Evolutionary conservation across 2,888 invertebrate genomes (phyloP), one percentile per base, ranked within the genome.

Genomic region (Sabellastarte sp.): DNA sequence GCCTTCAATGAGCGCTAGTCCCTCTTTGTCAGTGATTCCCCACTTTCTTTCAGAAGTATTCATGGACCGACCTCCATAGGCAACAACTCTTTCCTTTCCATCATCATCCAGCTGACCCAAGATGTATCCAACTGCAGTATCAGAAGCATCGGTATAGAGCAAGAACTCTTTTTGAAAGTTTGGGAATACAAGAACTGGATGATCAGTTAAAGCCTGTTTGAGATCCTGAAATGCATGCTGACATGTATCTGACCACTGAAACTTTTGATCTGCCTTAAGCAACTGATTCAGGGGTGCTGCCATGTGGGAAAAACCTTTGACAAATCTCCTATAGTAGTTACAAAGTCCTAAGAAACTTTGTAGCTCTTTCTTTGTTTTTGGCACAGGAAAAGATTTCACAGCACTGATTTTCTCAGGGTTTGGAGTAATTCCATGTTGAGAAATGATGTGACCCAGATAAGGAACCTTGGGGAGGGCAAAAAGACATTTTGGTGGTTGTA

Each of bases 161-260:
- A n/a, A n/a, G n/a, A n/a, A n/a, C n/a, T n/a, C n/a, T n/a, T n/a
- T n/a, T n/a, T n/a, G n/a, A n/a, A n/a, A n/a, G n/a, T n/a, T n/a
- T n/a, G n/a, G 59, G 41, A n/a, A 59, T n/a, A 41, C 59, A n/a
- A 59, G 41, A 5, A 59, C 41, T 4, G 59, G 59, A 3, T 32
- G 20, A 4, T 10, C 5, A 4, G 26, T 59, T 5, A 59, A 26
- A 3, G 32, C 5, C 41, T 10, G 41, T 41, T 41, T 41, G 10
- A 41, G 41, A 15, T 10, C 41, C 41, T 41, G 10, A 41, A 41
- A 41, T 10, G 41, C 41, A 15, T 41, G 10, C 20, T 41, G 41
- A 20, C 41, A 41, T 41, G 10, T 20, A 20, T 41, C 41, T 41
- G 41, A 15, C 41, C 41, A 41, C 20, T 41, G 41, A 41, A 41